Conservation (phyloP, 2,888 invertebrate species). For the Elegia similella region DNA sequence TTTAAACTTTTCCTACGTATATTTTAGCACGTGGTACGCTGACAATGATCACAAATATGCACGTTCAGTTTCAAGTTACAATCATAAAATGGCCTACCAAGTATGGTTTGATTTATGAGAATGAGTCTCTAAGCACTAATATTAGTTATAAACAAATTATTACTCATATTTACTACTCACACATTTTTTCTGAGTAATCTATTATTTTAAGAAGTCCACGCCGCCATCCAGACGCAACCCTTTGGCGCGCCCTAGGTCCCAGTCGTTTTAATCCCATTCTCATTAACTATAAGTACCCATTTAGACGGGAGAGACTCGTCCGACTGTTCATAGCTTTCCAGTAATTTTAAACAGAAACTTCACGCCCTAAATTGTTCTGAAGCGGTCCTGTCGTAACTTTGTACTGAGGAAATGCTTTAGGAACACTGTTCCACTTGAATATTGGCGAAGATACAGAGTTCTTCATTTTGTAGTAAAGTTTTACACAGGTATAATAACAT, state of each 20-base stretch:
- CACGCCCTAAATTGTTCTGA: conserved; percentile 1
- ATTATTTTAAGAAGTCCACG: not conserved
- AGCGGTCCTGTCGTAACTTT: not conserved
- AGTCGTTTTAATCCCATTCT: not conserved
- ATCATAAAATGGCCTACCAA: no score
- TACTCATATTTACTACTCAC: no score
- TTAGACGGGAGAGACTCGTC: not conserved
- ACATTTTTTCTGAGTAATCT: no score
- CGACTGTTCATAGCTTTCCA: not conserved
- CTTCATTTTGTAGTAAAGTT: no score
- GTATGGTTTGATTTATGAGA: no score
- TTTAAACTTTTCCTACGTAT: no score
- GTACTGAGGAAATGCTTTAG: not conserved
- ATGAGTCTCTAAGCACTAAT: no score
- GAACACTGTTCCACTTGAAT: not conserved
- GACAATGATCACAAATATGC: no score
- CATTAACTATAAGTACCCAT: conserved; percentile 11
- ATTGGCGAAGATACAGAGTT: not conserved
- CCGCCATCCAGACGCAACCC: not conserved
- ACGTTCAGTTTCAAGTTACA: no score
- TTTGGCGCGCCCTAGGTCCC: not conserved
- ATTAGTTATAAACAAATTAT: no score
- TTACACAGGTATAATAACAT: no score
- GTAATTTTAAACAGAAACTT: conserved; percentile 3
- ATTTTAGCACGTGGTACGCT: no score